Percentiles rank a stretch among this genome's conserved stretches.
These are phyloP conservation scores for Synodontis membranacea DNA, from an alignment of 2,113 vertebrate genomes.

Conservation along the genomic window DNA sequence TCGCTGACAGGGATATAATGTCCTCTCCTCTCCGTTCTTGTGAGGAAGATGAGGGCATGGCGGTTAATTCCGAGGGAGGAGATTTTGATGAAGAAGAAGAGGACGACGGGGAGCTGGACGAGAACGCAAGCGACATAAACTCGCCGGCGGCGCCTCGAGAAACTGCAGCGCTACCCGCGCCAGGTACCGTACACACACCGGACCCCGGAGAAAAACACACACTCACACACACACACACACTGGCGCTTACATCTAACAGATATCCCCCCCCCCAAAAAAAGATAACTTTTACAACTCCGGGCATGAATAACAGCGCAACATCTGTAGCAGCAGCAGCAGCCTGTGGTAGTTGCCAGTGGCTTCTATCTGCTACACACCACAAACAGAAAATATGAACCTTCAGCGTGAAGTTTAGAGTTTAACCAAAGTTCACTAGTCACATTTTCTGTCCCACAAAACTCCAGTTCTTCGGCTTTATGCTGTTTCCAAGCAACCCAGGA, in stretches of 20 bases:
- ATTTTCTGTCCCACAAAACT: constrained; percentile 20
- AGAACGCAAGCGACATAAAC: constrained; percentile 82
- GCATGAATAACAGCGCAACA: constrained; percentile 9
- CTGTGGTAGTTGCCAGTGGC: background rate
- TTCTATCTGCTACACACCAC: background rate
- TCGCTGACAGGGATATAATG: constrained; percentile 82
- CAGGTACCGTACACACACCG: constrained; percentile 74
- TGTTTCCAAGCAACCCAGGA: background rate
- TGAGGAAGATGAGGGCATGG: constrained; percentile 89
- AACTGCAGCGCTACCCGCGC: constrained; percentile 75
- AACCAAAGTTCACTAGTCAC: constrained; percentile 40
- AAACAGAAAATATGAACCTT: constrained; percentile 13
- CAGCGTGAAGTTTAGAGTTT: constrained; percentile 47
- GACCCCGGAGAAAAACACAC: constrained; percentile 57
- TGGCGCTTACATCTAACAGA: constrained; percentile 12
- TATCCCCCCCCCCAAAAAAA: background rate
- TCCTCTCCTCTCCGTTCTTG: constrained; percentile 87
- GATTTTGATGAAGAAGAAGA: constrained; percentile 86
- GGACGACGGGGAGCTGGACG: constrained; percentile 81
- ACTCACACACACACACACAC: constrained; percentile 54
- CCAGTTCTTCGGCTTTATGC: background rate
- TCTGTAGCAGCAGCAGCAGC: constrained; percentile 20
- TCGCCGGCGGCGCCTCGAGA: constrained; percentile 77
- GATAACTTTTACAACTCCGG: background rate
- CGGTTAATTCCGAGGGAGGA: constrained; percentile 87